These are phyloP conservation scores for Caiman crocodilus DNA, from an alignment of 2,797 vertebrate species.

Conservation along the genomic window DNA sequence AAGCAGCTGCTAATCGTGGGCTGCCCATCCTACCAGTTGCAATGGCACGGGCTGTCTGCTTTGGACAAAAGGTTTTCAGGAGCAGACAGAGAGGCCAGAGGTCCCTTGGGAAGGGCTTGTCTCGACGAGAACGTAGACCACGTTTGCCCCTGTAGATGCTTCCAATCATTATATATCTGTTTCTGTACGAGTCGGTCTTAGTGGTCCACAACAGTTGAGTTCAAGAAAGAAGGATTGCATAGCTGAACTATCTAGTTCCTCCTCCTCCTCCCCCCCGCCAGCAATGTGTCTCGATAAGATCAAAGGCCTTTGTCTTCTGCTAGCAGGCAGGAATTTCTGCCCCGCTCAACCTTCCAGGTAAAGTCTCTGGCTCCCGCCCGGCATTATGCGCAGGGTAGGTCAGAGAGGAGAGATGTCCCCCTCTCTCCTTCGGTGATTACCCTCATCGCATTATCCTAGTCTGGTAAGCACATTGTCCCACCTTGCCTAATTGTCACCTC, in stretches of 20 bases:
- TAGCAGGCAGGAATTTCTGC: conserved; percentile 37
- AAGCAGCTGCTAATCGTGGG: background rate
- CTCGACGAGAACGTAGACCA: conserved; percentile 14
- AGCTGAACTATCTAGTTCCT: background rate
- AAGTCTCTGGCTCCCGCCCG: conserved; percentile 39
- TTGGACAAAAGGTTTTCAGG: background rate
- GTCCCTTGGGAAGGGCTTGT: conserved; percentile 31
- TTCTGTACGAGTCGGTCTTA: background rate
- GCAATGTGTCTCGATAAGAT: background rate
- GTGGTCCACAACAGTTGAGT: background rate
- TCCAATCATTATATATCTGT: conserved; percentile 23
- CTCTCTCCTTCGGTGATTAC: conserved; percentile 39
- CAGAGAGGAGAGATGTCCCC: conserved; percentile 8
- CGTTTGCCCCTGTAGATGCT: conserved; percentile 13
- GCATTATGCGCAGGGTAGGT: conserved; percentile 21
- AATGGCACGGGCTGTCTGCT: background rate
- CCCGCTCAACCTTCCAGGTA: conserved; percentile 47
- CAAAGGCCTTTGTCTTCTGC: background rate
- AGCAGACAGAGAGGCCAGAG: conserved; percentile 2
- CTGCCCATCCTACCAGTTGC: background rate
- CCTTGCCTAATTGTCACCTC: conserved; percentile 71
- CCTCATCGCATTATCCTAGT: conserved; percentile 49
- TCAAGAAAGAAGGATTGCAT: no score
- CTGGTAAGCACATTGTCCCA: conserved; percentile 68
- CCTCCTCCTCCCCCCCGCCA: no score